Evolutionary conservation across 2,888 invertebrate genomes (phyloP), one percentile per base, ranked within the genome.

Genomic region (Syrphus vitripennis): DNA sequence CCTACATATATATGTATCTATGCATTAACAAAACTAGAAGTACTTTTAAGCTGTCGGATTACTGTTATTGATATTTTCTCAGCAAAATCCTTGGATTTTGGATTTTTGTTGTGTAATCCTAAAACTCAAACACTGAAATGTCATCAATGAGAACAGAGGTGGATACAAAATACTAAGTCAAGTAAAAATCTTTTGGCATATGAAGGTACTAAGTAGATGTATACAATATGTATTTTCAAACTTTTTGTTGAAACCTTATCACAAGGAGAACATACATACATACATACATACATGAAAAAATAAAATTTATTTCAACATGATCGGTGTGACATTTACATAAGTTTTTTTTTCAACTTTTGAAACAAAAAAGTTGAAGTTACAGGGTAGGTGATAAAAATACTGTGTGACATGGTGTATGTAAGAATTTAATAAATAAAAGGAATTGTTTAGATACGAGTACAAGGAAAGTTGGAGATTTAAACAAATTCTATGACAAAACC

Each of bases 41-140:
- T 76, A 71, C 75, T 67, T 77, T 21, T 71, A 81, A 84, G 81
- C 69, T 45, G 40, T 12, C 71, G 55, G 81, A 71, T 81, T 81
- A 81, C 81, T 50, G 76, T 72, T 72, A 84, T 81, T 84, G 81
- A 81, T 81, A 81, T 84, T 76, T 69, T 71, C 48, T 42, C 65
- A 69, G 76, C 80, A 31, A 48, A 65, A 65, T 55, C 42, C 59
- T 53, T 12, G 24, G 55, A 45, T 45, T 53, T 53, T 12, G 24
- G 55, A 45, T 45, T 53, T 65, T 65, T 65, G 65, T 55, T 61
- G 48, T 76, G 78, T 84, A 84, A 84, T 84, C 84, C 84, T 37
- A 24, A n/a, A 72, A 72, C 37, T 45, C 61, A 81, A 72, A 84
- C 84, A 84, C 48, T 21, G 42, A 34, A 75, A 75, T 75, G 45